Evolutionary conservation across 2,888 invertebrate genomes (phyloP), one percentile per base, ranked within the genome.

Genomic region (Tridacna gigas): DNA sequence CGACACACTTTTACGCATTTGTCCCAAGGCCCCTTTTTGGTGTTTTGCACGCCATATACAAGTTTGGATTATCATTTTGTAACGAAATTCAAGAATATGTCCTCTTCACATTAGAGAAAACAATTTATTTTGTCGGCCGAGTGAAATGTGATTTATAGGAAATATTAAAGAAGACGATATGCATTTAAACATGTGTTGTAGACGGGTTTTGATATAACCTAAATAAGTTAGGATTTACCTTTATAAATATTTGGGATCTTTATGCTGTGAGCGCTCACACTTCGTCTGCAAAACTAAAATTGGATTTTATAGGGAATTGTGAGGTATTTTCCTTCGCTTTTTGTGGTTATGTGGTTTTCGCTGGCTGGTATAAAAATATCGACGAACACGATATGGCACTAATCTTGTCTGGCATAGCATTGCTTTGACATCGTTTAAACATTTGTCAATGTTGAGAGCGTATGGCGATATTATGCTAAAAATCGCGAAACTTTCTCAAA

Each of bases 101-200:
- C 37, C 7, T 37, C 37, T 37, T 37, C 37, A 37, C 37, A 37
- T 37, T 37, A 37, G 37, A 37, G 37, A 37, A 37, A 37, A 37
- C 2, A 37, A 37, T 7, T 4, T 37, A 37, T 37, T 37, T 37
- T 37, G 37, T 12, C 69, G 69, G n/a, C 28, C n/a, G 25, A 51
- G 71, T 71, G 48, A 71, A 71, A 71, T 4, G 71, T 71, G 71
- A 71, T 71, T 71, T 71, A 71, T 71, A 51, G 22, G 47, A 22
- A 22, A 51, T 71, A 71, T 71, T 48, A 71, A 71, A 71, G 71
- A 71, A 48, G 51, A 71, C n/a, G 71, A 71, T 71, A 48, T 71
- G 71, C 71, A 71, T 71, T 71, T 71, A 71, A 71, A 71, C 71
- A 71, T 71, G 71, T 71, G 71, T 71, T 26, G 69, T 71, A 71